Conservation (phyloP, 2,113 vertebrate species). For the Rallus limicola region DNA sequence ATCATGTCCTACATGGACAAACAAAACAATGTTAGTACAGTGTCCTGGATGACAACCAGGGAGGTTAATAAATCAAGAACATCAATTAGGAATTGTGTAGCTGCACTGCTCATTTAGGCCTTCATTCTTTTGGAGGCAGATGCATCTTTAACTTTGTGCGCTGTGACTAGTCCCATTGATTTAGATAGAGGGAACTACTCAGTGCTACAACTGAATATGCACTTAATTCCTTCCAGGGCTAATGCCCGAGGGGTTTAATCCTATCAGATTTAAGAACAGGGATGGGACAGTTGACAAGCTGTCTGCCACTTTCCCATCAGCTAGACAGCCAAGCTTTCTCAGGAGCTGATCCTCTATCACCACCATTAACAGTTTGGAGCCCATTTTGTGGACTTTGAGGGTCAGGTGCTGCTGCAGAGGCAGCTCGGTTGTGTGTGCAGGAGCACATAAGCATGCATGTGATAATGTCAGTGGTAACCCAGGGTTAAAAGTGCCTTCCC, state of each 20-base stretch:
- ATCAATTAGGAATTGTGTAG: conserved; percentile 12
- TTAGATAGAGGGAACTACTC: background rate
- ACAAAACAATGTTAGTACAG: background rate
- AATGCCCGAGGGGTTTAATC: background rate
- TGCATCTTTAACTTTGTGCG: background rate
- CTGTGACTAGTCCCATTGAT: background rate
- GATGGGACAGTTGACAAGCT: background rate
- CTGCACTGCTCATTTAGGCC: background rate
- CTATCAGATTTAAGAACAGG: background rate
- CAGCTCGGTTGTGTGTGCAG: background rate
- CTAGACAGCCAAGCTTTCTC: background rate
- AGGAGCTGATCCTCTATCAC: background rate
- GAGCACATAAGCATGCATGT: background rate
- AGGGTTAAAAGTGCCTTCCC: background rate
- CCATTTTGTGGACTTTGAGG: fast-evolving
- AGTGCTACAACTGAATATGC: background rate
- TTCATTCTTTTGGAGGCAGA: background rate
- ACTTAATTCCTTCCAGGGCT: background rate
- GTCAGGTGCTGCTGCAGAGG: background rate
- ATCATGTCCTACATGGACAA: background rate
- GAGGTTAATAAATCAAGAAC: conserved; percentile 22
- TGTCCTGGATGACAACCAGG: background rate
- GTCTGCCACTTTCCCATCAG: background rate
- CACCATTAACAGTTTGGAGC: background rate
- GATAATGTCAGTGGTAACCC: background rate